Evolutionary conservation across 2,888 invertebrate species (phyloP).

Genomic region (Hemithea aestivaria): DNA sequence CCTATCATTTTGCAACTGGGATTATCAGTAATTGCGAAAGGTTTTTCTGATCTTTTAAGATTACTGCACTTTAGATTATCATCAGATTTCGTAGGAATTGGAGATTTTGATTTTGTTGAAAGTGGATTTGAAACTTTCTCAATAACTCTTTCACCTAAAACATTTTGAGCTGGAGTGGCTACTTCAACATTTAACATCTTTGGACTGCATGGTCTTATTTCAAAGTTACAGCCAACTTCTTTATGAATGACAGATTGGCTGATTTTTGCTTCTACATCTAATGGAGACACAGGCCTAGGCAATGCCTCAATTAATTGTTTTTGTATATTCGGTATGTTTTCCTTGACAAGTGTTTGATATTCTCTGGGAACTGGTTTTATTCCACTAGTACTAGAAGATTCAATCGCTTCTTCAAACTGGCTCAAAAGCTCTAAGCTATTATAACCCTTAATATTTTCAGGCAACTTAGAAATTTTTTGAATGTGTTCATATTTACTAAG

Average conservation of each 20-base stretch:
- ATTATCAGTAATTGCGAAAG: constrained; percentile 33
- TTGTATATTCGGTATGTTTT: constrained; percentile 18
- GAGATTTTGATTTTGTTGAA: constrained; percentile 39
- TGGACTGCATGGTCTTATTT: constrained; percentile 75
- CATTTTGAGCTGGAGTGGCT: constrained; percentile 59
- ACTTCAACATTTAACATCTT: constrained; percentile 70
- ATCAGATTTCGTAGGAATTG: constrained; percentile 35
- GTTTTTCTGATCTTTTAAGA: constrained; percentile 35
- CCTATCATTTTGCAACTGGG: constrained; percentile 64
- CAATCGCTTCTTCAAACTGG: constrained; percentile 72
- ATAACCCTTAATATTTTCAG: constrained; percentile 75
- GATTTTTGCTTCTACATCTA: constrained; percentile 76
- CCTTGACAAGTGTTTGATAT: constrained; percentile 35
- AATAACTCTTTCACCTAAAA: constrained; percentile 60
- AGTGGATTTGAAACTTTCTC: constrained; percentile 68
- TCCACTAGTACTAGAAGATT: constrained; percentile 53
- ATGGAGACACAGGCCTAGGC: constrained; percentile 63
- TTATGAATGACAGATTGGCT: constrained; percentile 76
- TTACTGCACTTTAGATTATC: constrained; percentile 39
- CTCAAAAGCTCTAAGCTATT: constrained; percentile 66
- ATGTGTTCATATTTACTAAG: constrained; percentile 73
- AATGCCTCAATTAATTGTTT: constrained; percentile 35
- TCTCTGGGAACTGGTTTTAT: constrained; percentile 40
- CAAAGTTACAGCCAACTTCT: constrained; percentile 76
- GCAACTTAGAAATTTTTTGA: constrained; percentile 72